Percentiles rank a stretch among this genome's conserved stretches.
Conservation (phyloP, 2,113 vertebrate species). For the Gavialis gangeticus region DNA sequence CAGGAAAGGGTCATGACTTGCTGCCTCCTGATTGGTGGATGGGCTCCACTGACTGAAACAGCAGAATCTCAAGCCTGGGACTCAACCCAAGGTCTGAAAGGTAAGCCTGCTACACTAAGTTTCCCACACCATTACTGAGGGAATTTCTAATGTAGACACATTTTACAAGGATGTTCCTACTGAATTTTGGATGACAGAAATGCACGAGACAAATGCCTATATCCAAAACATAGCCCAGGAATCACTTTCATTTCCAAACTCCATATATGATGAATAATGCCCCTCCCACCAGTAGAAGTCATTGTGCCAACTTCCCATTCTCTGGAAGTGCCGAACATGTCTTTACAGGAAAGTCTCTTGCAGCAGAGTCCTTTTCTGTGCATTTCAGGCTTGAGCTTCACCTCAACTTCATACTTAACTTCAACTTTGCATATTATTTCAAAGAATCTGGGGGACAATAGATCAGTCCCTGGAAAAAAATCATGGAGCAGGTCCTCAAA, state of each 20-base stretch:
- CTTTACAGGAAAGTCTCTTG: not conserved
- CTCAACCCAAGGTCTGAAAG: no score
- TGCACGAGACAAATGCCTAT: constrained; percentile 53
- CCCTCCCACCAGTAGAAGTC: constrained; percentile 60
- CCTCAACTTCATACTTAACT: not conserved
- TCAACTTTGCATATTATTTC: not conserved
- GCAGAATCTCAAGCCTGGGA: no score
- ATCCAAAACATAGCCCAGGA: constrained; percentile 65
- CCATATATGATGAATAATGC: constrained; percentile 51
- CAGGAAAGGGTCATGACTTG: no score
- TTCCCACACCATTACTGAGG: not conserved
- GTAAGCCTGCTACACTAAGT: not conserved
- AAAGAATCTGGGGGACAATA: no score
- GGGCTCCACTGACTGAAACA: no score
- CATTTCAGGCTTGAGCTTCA: not conserved
- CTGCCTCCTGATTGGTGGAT: no score
- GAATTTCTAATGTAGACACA: constrained; percentile 23
- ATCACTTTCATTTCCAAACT: constrained; percentile 63
- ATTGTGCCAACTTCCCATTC: constrained; percentile 41
- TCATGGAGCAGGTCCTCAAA: no score
- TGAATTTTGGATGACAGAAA: constrained; percentile 47
- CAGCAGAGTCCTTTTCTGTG: not conserved
- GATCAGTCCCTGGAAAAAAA: no score
- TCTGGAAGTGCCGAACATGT: constrained; percentile 15
- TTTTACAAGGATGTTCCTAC: not conserved